These are phyloP conservation scores for Habrosyne pyritoides DNA, from an alignment of 2,888 invertebrate species.

Conservation along the genomic window DNA sequence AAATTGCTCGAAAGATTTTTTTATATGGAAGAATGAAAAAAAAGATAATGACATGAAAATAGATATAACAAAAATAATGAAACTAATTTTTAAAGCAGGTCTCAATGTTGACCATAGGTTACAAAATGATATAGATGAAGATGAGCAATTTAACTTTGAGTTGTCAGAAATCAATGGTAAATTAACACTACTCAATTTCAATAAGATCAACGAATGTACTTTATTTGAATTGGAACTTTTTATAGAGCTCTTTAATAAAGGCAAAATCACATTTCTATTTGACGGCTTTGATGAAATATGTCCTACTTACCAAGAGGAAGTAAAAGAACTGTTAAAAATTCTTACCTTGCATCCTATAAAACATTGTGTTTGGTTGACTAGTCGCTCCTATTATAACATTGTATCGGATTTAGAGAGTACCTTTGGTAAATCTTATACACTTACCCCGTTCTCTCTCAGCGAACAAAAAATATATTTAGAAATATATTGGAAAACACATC, in stretches of 20 bases:
- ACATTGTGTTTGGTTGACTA: constrained; percentile 23
- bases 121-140: background rate
- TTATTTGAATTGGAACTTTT: constrained; percentile 6
- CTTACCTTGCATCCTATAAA: constrained; percentile 5
- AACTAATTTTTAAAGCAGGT: constrained; percentile 1
- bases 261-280: constrained; percentile 16
- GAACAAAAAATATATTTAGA: constrained; percentile 20
- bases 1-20: background rate
- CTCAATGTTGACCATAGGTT: background rate
- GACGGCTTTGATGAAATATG: constrained; percentile 13
- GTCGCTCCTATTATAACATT: constrained; percentile 24
- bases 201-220: background rate
- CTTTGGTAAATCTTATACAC: constrained; percentile 16
- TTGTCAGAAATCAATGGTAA: background rate
- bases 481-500: constrained; percentile 14
- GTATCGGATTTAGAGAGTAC: constrained; percentile 14
- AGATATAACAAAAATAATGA: background rate
- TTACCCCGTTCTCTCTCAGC: constrained; percentile 11
- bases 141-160: background rate
- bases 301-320: background rate
- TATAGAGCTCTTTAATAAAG: constrained; percentile 10
- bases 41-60: background rate
- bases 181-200: background rate
- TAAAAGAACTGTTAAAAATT: background rate
- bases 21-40: background rate